These are phyloP conservation scores for Ramazzottius varieornatus DNA, from an alignment of 2,888 invertebrate genomes.

Conservation along the genomic window DNA sequence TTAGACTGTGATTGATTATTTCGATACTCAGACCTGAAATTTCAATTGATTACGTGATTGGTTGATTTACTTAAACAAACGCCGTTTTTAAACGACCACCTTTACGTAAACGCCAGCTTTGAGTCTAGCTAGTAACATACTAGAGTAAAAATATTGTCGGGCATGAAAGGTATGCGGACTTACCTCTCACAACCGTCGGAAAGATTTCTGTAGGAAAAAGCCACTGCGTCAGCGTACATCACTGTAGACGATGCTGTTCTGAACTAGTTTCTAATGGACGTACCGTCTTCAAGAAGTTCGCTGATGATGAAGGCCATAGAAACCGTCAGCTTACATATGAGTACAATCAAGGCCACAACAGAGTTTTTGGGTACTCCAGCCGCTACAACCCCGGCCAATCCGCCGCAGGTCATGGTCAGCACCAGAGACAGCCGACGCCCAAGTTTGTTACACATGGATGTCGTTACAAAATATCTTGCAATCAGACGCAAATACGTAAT, in stretches of 20 bases:
- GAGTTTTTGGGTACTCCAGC: not conserved
- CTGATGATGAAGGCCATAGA: not conserved
- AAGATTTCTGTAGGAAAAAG: not conserved
- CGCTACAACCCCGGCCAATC: not conserved
- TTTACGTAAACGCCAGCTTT: too few species aligned
- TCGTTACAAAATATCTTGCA: not conserved
- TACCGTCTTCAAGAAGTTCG: conserved; percentile 1
- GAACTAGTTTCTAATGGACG: too few species aligned
- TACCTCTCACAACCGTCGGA: not conserved
- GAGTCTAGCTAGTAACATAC: too few species aligned
- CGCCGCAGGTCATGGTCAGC: not conserved
- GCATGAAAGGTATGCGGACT: too few species aligned
- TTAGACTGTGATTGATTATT: too few species aligned
- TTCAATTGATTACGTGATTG: too few species aligned
- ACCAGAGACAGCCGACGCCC: not conserved
- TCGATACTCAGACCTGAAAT: too few species aligned
- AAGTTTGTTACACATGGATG: not conserved
- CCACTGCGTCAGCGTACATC: too few species aligned
- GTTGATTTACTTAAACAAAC: too few species aligned
- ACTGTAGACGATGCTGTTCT: not conserved
- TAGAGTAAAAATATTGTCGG: too few species aligned
- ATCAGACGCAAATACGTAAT: too few species aligned
- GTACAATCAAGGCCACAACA: not conserved
- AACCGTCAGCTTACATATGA: not conserved
- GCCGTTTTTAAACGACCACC: too few species aligned